phyloP scores from a whole-genome alignment of 1,140 invertebrate species.

The Hycleus phaleratus region DNA sequence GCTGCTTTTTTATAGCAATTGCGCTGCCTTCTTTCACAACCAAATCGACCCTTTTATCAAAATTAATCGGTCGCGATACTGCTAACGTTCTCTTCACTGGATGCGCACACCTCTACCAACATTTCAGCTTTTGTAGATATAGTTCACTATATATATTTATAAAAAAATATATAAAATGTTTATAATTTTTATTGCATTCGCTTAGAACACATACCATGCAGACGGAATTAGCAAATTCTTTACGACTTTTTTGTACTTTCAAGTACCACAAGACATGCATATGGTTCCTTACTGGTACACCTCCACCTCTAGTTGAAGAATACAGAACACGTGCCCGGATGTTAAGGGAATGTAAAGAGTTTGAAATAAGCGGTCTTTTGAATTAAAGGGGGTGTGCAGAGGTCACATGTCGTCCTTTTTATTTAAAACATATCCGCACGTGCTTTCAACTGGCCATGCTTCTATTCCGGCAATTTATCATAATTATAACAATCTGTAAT shows the following conservation, averaged over 20 bases:
- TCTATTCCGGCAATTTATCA: too few species aligned
- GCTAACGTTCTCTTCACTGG: too few species aligned
- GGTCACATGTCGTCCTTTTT: constrained; percentile 12
- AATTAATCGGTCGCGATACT: too few species aligned
- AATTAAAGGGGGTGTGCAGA: constrained; percentile 13
- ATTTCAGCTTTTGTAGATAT: too few species aligned
- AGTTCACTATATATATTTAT: too few species aligned
- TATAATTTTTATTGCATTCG: too few species aligned
- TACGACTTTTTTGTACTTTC: background rate
- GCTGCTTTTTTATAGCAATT: constrained; percentile 15
- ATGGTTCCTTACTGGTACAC: constrained; percentile 10
- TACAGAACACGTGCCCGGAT: constrained; percentile 13
- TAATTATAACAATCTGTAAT: too few species aligned
- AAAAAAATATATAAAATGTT: too few species aligned
- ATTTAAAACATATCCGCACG: constrained; percentile 10
- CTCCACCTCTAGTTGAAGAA: background rate
- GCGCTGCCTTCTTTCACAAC: background rate
- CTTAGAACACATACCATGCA: too few species aligned
- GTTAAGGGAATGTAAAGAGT: constrained; percentile 13
- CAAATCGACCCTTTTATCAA: too few species aligned
- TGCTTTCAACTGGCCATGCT: background rate
- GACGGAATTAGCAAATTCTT: background rate
- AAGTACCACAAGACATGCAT: background rate
- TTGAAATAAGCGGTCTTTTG: constrained; percentile 7
- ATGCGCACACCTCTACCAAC: too few species aligned